Evolutionary conservation across 1,140 invertebrate species (phyloP), one percentile per base, ranked within the genome.

Genomic region (Dendroctonus valens): DNA sequence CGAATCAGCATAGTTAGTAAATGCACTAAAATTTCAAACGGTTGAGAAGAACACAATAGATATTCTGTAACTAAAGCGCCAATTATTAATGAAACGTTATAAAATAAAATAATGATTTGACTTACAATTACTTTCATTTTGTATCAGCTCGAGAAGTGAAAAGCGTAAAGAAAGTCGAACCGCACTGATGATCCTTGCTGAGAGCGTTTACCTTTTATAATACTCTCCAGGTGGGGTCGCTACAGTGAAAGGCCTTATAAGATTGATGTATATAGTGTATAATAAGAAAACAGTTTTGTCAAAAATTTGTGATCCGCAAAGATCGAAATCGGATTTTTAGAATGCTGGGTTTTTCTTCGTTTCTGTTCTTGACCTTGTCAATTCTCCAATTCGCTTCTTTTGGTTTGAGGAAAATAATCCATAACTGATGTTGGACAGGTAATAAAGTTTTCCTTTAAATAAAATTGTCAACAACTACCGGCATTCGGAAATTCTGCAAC

Each of bases 81-180:
- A 65, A 58, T 48, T 11, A 44, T 40, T 5, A 41, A 15, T 14
- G 11, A 59, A 41, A 38, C 46, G 11, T 11, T 12, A 50, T 44
- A 9, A 48, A 41, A 60, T n/a, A 44, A 37, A 49, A 42, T 53
- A 11, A 52, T 48, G 65, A 64, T 44, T 53, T 12, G 49, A 75
- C 69, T 73, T 68, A 72, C 69, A 65, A 72, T 62, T 51, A 68
- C 68, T 59, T 69, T 69, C 73, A 74, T 74, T 64, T 67, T 70
- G 65, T 65, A 39, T 68, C 57, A 52, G 49, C 55, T 67, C 50
- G 8, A 7, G 60, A 60, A 50, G 42, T 38, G 54, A 58, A 48
- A 44, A 63, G 48, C 60, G 53, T 63, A 60, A 63, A 60, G 69
- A 70, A 70, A 69, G 67, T 55, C 62, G 65, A 70, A 67, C 62